A percentile compares a stretch with the other conserved stretches of the same genome.
Conservation (phyloP, 2,888 invertebrate species). For the Hypselothyrea guttata region DNA sequence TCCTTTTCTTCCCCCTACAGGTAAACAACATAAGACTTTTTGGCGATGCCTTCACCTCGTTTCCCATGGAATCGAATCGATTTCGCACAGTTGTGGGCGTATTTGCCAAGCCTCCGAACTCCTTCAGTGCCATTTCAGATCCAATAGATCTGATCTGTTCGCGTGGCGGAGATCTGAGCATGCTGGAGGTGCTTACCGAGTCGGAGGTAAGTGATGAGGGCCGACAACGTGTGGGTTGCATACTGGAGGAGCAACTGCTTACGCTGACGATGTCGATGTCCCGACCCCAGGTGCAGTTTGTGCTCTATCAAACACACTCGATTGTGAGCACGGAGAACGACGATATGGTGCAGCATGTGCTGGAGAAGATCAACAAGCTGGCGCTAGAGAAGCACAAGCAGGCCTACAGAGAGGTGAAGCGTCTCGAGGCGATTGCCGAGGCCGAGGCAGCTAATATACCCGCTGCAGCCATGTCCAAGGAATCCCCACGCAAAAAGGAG, state of each 20-base stretch:
- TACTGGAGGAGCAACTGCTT: constrained; percentile 89
- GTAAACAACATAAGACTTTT: constrained; percentile 83
- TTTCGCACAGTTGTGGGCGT: constrained; percentile 86
- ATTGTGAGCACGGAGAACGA: constrained; percentile 89
- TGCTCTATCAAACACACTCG: constrained; percentile 92
- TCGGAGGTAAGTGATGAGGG: constrained; percentile 86
- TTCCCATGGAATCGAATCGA: constrained; percentile 83
- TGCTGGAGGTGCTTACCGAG: constrained; percentile 89
- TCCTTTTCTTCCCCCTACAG: not conserved
- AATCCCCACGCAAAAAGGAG: constrained; percentile 70
- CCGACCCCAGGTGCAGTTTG: constrained; percentile 91
- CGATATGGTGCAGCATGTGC: constrained; percentile 87
- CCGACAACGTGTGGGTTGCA: constrained; percentile 85
- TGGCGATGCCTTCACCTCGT: constrained; percentile 83
- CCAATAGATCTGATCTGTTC: constrained; percentile 92
- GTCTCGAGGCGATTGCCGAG: constrained; percentile 78
- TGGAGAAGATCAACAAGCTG: constrained; percentile 87
- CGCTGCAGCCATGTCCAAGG: constrained; percentile 69
- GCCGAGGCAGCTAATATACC: constrained; percentile 79
- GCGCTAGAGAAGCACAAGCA: constrained; percentile 87
- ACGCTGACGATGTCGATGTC: constrained; percentile 89
- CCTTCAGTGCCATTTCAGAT: constrained; percentile 90
- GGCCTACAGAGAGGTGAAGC: constrained; percentile 74
- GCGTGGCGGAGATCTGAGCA: constrained; percentile 89
- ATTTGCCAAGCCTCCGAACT: constrained; percentile 90